These are phyloP conservation scores for Oplegnathus fasciatus DNA, from an alignment of 2,113 vertebrate species.

Conservation along the genomic window DNA sequence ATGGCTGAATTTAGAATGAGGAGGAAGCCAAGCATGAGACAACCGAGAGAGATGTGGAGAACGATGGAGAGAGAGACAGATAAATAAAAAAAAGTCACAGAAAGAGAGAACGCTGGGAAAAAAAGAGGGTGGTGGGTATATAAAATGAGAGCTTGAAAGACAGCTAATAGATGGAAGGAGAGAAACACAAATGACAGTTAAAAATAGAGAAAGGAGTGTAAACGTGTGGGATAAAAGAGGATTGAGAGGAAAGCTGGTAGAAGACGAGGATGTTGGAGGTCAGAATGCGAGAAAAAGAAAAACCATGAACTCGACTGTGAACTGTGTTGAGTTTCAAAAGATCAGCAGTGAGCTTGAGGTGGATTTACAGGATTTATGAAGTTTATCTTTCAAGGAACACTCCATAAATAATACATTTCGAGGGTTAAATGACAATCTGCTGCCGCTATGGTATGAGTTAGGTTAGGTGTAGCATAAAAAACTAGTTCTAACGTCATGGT, in stretches of 20 bases:
- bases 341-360: too few relatives aligned
- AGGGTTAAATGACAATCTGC: too few relatives aligned
- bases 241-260: neutral
- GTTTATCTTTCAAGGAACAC: neutral
- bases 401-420: neutral
- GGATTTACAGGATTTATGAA: neutral
- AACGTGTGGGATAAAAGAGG: neutral
- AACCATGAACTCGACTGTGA: neutral
- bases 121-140: neutral
- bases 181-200: neutral
- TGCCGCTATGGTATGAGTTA: too few relatives aligned
- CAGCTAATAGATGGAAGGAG: neutral
- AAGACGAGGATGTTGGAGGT: too few relatives aligned
- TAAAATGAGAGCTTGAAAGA: neutral
- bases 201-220: neutral
- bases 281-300: too few relatives aligned
- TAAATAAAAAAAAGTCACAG: neutral
- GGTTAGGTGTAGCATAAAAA: too few relatives aligned
- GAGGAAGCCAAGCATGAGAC: slow-evolving; percentile 46
- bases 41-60: neutral
- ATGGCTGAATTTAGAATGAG: slow-evolving; percentile 63
- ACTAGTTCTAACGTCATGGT: too few relatives aligned
- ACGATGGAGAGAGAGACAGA: neutral
- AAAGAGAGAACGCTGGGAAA: neutral
- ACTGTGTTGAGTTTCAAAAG: too few relatives aligned